These are phyloP conservation scores for Odontomachus brunneus DNA, from an alignment of 1,140 invertebrate genomes.

Conservation along the genomic window DNA sequence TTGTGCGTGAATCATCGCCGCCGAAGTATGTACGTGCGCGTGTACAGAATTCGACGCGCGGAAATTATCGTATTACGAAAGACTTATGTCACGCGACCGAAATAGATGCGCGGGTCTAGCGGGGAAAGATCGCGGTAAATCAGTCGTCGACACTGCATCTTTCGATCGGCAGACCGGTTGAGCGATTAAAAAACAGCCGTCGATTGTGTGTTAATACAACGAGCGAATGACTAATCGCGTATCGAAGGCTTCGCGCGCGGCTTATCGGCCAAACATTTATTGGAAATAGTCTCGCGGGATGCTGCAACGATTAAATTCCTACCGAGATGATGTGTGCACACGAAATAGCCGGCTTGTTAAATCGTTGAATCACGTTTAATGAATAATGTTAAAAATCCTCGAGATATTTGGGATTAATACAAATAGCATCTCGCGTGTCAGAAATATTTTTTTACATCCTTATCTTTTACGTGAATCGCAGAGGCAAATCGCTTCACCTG, in stretches of 20 bases:
- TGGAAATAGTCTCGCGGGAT: neutral
- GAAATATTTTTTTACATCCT: neutral
- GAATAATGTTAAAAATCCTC: too few relatives aligned
- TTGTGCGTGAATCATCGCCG: slow-evolving; percentile 55
- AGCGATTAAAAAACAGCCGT: slow-evolving; percentile 4
- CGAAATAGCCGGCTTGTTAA: neutral
- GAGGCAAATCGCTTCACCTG: slow-evolving; percentile 90
- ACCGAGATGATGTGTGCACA: neutral
- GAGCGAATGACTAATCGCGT: slow-evolving; percentile 6
- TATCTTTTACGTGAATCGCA: neutral
- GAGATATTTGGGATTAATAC: too few relatives aligned
- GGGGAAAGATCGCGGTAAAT: slow-evolving; percentile 19
- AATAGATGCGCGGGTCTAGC: slow-evolving; percentile 30
- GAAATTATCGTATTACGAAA: slow-evolving; percentile 65
- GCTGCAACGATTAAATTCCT: neutral
- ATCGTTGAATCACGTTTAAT: neutral
- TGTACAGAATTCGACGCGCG: slow-evolving; percentile 53
- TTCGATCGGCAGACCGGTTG: slow-evolving; percentile 1
- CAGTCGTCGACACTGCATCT: neutral
- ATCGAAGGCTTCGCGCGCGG: neutral
- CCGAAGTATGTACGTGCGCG: slow-evolving; percentile 5
- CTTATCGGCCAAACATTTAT: neutral
- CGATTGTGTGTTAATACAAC: neutral
- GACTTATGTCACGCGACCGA: slow-evolving; percentile 48
- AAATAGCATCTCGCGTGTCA: too few relatives aligned